Conservation (phyloP, 2,797 vertebrate species). For the Peromyscus melanophrys region DNA sequence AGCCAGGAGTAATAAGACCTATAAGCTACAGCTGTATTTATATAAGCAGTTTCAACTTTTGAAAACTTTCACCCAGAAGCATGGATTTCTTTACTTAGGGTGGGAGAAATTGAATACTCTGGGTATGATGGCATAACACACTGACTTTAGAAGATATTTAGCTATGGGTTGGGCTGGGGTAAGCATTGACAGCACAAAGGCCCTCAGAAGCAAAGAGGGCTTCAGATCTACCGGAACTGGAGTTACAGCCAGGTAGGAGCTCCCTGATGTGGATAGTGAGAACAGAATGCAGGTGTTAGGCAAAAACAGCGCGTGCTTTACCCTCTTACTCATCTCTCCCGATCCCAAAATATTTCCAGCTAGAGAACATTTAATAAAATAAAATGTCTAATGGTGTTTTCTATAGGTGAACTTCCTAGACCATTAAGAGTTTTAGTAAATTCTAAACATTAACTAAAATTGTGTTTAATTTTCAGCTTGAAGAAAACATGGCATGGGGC, state of each 20-base stretch:
- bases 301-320: not conserved
- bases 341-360: not conserved
- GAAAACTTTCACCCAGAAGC: constrained; percentile 32
- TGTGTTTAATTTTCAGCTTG: constrained; percentile 48
- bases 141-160: not conserved
- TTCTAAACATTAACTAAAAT: constrained; percentile 14
- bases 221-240: not conserved
- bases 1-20: constrained; percentile 1
- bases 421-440: not conserved
- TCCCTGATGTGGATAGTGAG: not conserved
- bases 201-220: not conserved
- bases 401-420: not conserved
- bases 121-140: not conserved
- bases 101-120: not conserved
- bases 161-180: not conserved
- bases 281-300: not conserved
- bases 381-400: constrained; percentile 14
- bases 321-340: not conserved
- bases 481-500: constrained; percentile 5
- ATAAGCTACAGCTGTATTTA: constrained; percentile 21
- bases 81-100: constrained; percentile 6
- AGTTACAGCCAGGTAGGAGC: not conserved
- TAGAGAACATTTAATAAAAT: not conserved
- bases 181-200: too few relatives aligned
- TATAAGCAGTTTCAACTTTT: constrained; percentile 14